Evolutionary conservation across 2,113 vertebrate genomes (phyloP).

Genomic region (Xenus cinereus): DNA sequence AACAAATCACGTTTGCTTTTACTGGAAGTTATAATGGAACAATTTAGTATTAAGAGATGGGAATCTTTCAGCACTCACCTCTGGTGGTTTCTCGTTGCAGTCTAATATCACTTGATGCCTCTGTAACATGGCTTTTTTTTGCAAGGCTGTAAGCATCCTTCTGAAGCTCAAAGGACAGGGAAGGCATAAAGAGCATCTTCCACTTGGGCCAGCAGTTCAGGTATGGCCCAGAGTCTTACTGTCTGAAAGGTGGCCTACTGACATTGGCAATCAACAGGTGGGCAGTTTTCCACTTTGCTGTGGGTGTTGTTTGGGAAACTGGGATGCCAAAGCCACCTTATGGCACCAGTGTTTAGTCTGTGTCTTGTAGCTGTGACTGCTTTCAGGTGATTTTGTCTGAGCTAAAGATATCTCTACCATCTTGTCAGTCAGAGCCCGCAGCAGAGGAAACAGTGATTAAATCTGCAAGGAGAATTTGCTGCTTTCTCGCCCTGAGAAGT

Average conservation of each 20-base stretch:
- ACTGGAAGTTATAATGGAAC: constrained; percentile 39
- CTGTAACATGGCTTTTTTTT: neutral
- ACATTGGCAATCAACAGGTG: fast-evolving
- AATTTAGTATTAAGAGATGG: constrained; percentile 26
- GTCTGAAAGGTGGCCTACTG: neutral
- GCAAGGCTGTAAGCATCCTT: neutral
- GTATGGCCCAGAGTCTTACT: fast-evolving
- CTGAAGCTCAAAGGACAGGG: neutral
- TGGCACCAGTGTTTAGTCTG: neutral
- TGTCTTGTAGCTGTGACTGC: neutral
- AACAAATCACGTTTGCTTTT: constrained; percentile 9
- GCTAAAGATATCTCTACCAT: constrained; percentile 30
- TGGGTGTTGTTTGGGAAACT: neutral
- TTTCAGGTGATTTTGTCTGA: neutral
- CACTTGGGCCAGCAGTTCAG: neutral
- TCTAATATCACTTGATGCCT: neutral
- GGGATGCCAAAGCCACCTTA: neutral
- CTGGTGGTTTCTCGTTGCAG: neutral
- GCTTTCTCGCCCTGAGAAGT: neutral
- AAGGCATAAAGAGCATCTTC: neutral
- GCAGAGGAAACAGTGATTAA: constrained; percentile 36
- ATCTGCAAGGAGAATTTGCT: constrained; percentile 46
- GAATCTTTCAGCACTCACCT: neutral
- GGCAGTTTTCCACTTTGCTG: neutral
- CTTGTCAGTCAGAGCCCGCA: constrained; percentile 17